These are phyloP conservation scores for Drosophila phalerata DNA, from an alignment of 2,888 invertebrate genomes.

Conservation along the genomic window DNA sequence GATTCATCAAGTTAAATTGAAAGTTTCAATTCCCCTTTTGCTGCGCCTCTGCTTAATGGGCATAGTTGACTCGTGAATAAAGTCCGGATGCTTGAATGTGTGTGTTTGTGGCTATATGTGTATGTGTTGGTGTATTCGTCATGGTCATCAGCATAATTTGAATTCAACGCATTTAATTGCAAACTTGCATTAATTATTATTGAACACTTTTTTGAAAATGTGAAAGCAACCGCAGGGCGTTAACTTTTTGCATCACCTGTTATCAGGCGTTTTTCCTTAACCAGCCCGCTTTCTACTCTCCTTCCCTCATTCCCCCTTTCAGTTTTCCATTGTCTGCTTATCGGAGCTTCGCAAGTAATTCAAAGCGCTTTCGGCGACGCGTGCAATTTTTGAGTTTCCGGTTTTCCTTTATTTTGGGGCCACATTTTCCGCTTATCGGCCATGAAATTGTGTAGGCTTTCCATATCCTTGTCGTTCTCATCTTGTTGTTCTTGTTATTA, in stretches of 20 bases:
- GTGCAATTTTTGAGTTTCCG: constrained; percentile 61
- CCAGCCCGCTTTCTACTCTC: neutral
- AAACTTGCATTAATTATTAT: constrained; percentile 80
- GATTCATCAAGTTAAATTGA: too few species aligned
- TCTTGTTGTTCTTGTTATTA: constrained; percentile 24
- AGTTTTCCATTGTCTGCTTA: constrained; percentile 58
- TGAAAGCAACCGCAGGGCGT: constrained; percentile 17
- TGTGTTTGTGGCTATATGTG: neutral
- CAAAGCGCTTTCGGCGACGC: constrained; percentile 68
- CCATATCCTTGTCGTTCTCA: constrained; percentile 18
- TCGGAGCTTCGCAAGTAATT: constrained; percentile 65
- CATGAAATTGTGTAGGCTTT: constrained; percentile 49
- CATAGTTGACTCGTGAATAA: constrained; percentile 6
- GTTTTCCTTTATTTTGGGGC: constrained; percentile 33
- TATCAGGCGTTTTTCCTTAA: constrained; percentile 30
- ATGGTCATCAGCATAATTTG: constrained; percentile 69
- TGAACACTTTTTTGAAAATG: constrained; percentile 61
- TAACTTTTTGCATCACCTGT: constrained; percentile 48
- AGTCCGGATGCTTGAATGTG: constrained; percentile 6
- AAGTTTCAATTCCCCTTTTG: neutral
- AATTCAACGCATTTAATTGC: constrained; percentile 78
- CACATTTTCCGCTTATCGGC: constrained; percentile 55
- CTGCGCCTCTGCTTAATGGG: constrained; percentile 10
- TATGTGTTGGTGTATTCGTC: constrained; percentile 24
- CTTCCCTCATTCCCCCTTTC: neutral